These are phyloP conservation scores for Scortum barcoo DNA, from an alignment of 2,113 vertebrate genomes.

Conservation along the genomic window DNA sequence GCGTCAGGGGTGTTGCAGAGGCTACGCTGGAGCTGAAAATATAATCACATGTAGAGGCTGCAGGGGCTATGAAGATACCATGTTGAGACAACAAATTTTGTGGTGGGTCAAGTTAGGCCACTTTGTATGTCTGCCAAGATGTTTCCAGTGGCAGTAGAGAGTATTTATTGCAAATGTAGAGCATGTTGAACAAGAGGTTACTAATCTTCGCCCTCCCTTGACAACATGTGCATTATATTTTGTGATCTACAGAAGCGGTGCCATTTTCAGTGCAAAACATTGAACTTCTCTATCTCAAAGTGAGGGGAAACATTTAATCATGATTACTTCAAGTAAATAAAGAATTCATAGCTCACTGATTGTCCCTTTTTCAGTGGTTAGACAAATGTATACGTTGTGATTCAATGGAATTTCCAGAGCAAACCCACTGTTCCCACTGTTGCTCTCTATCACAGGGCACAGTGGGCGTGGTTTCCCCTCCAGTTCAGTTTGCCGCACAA, in stretches of 20 bases:
- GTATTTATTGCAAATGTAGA: not conserved
- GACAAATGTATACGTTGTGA: constrained; percentile 27
- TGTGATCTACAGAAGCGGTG: not conserved
- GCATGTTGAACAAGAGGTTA: not conserved
- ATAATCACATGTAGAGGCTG: not conserved
- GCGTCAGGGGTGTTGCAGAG: constrained; percentile 26
- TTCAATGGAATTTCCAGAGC: constrained; percentile 47
- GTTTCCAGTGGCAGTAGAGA: not conserved
- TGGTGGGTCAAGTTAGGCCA: not conserved
- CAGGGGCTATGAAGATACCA: too few species aligned
- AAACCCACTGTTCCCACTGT: constrained; percentile 29
- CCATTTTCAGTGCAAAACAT: not conserved
- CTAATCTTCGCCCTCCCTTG: not conserved
- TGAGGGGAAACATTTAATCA: constrained; percentile 9
- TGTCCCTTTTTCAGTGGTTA: constrained; percentile 21
- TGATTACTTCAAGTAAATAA: constrained; percentile 3
- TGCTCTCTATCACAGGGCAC: constrained; percentile 26
- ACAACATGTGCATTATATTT: not conserved
- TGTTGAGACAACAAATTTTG: not conserved
- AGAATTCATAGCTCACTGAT: constrained; percentile 10
- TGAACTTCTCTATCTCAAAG: constrained; percentile 1
- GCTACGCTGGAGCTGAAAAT: constrained; percentile 19
- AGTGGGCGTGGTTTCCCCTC: constrained; percentile 40
- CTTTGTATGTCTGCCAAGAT: not conserved
- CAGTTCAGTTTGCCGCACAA: constrained; percentile 12